Conservation (phyloP, 2,888 invertebrate genomes). For the Mylabris sibirica region DNA sequence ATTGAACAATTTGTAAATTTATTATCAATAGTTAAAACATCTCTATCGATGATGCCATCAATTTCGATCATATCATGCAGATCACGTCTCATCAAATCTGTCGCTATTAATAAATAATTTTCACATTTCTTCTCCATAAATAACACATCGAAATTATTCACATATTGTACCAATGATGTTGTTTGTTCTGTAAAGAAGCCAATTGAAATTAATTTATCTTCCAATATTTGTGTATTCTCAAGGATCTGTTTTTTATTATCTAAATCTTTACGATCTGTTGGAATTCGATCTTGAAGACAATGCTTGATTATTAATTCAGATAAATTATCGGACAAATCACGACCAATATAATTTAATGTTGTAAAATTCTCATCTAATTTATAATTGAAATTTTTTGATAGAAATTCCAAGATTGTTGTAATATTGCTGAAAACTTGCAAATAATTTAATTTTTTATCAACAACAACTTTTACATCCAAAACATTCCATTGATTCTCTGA, state of each 20-base stretch:
- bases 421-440: conserved; percentile 67
- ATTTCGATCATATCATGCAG: conserved; percentile 74
- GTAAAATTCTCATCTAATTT: conserved; percentile 59
- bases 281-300: conserved; percentile 79
- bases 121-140: conserved; percentile 81
- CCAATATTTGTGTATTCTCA: conserved; percentile 71
- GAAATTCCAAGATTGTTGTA: conserved; percentile 65
- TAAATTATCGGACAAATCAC: conserved; percentile 67
- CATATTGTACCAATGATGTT: conserved; percentile 71
- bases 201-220: conserved; percentile 68
- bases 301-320: conserved; percentile 73
- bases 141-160: conserved; percentile 75
- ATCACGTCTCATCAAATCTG: conserved; percentile 80
- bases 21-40: conserved; percentile 61
- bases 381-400: conserved; percentile 66
- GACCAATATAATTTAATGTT: conserved; percentile 67
- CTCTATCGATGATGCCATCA: conserved; percentile 50
- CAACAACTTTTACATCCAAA: conserved; percentile 51
- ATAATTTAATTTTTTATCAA: conserved; percentile 62
- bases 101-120: conserved; percentile 73
- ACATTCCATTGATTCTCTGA: conserved; percentile 45
- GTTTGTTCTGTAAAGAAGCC: conserved; percentile 68
- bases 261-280: conserved; percentile 76
- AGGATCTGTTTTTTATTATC: conserved; percentile 71
- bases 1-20: conserved; percentile 67